Evolutionary conservation across 2,113 vertebrate genomes (phyloP), one percentile per base, ranked within the genome.

Genomic region (Pedionomus torquatus): DNA sequence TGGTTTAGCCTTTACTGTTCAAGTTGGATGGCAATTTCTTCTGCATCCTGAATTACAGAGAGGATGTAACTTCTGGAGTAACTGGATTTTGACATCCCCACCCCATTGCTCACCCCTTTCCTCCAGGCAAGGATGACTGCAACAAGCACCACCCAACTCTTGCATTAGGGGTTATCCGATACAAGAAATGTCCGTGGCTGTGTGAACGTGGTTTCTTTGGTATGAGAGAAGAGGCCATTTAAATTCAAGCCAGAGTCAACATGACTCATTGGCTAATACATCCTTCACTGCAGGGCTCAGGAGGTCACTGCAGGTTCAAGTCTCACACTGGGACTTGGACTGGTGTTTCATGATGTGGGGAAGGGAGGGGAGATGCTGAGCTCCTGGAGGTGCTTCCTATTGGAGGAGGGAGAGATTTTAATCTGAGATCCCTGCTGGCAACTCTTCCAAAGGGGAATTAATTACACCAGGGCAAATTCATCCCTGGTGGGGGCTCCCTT

Each of bases 161-260:
- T 87, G 71, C 24, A 39, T 46, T 33, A 57, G 66, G 90, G 60
- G 76, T 85, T 90, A 92, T 77, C 81, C 17, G 19, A 94, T 37
- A 82, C 72, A 71, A 91, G 94, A 52, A 87, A 4, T 20, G 25
- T 82, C 23, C 14, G 9, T 80, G 78, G 91, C 89, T 95, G 74
- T 85, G 84, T 95, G 87, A 92, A 94, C 49, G 31, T 96, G 91
- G 83, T 96, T 97, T 97, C 95, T 97, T 70, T 95, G 91, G 65
- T 54, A 85, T 87, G 94, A 96, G 75, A 95, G 91, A 89, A 89
- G 95, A 97, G 81, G 93, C 89, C 58, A 48, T 92, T 95, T 84
- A 95, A 66, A 97, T 87, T 54, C 95, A 87, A 94, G 97, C 95
- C 95, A 97, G 96, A 97, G 95, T 97, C 97, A 97, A 97, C 94